These are phyloP conservation scores for Magallana gigas DNA, from an alignment of 1,140 invertebrate genomes.

Conservation along the genomic window DNA sequence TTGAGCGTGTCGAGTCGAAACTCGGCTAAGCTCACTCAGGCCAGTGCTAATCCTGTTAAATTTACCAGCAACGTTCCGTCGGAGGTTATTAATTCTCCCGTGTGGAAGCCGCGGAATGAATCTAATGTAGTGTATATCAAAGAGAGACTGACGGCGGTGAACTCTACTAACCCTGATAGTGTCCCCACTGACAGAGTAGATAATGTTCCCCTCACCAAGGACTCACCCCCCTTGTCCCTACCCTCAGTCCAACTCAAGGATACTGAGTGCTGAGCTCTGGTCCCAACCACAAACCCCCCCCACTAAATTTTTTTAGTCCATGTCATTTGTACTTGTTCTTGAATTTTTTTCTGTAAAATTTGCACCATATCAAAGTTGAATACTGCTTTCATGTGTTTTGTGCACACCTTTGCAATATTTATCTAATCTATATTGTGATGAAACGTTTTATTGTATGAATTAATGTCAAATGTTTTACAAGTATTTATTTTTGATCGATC, in stretches of 20 bases:
- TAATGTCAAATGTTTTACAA: too few relatives aligned
- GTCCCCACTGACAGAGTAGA: background rate
- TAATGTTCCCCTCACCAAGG: background rate
- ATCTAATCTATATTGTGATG: too few relatives aligned
- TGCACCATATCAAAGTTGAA: too few relatives aligned
- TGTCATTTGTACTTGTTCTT: too few relatives aligned
- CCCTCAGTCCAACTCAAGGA: background rate
- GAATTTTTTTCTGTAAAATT: too few relatives aligned
- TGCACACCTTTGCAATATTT: too few relatives aligned
- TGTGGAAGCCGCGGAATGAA: slow-evolving; percentile 89
- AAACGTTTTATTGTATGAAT: too few relatives aligned
- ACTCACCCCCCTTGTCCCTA: background rate
- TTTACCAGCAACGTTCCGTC: slow-evolving; percentile 87
- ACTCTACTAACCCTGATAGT: background rate
- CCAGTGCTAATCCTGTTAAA: slow-evolving; percentile 91
- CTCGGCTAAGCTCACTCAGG: slow-evolving; percentile 94
- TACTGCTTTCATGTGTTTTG: too few relatives aligned
- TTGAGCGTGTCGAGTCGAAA: slow-evolving; percentile 91
- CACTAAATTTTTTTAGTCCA: too few relatives aligned
- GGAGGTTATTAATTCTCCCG: slow-evolving; percentile 84
- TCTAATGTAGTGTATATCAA: slow-evolving; percentile 48
- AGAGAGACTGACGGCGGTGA: background rate
- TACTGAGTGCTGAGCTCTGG: background rate
- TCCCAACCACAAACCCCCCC: too few relatives aligned
- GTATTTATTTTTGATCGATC: too few relatives aligned